Percentiles rank a stretch among this genome's conserved stretches.
phyloP scores from a whole-genome alignment of 2,888 invertebrate genomes.

The Morinoia aosen region DNA sequence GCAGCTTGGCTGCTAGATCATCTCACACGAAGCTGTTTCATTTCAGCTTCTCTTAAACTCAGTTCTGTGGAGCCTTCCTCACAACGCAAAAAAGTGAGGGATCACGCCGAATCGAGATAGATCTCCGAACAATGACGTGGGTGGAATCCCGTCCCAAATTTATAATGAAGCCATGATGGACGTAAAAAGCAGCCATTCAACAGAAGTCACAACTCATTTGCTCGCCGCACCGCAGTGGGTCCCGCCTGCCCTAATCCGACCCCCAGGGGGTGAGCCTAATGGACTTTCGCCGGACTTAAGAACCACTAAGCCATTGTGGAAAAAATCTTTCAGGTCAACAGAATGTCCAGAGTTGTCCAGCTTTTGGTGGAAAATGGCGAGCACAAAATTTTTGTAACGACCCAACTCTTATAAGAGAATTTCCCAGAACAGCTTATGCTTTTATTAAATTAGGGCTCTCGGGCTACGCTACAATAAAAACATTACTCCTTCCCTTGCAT shows the following conservation, averaged over 20 bases:
- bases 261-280: not conserved
- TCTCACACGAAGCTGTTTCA: not conserved
- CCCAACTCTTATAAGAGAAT: not conserved
- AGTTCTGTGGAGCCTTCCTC: not conserved
- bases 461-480: slow-evolving; percentile 3
- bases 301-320: slow-evolving; percentile 3
- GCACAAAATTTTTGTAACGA: not conserved
- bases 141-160: not conserved
- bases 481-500: not conserved
- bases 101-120: not conserved
- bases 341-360: slow-evolving; percentile 17
- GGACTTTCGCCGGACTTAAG: slow-evolving; percentile 4
- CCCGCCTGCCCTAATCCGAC: not conserved
- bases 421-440: not conserved
- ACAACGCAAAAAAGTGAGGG: not conserved
- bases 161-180: not conserved
- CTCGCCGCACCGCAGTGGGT: not conserved
- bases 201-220: not conserved
- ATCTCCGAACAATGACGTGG: not conserved
- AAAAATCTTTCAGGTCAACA: slow-evolving; percentile 17
- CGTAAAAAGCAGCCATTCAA: not conserved
- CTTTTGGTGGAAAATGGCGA: not conserved
- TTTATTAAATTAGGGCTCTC: not conserved
- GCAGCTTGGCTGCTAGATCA: not conserved
- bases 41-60: not conserved